A percentile compares a stretch with the other conserved stretches of the same genome.
phyloP scores from a whole-genome alignment of 92 coral and sea anemone species.

The Bergia sp. region DNA sequence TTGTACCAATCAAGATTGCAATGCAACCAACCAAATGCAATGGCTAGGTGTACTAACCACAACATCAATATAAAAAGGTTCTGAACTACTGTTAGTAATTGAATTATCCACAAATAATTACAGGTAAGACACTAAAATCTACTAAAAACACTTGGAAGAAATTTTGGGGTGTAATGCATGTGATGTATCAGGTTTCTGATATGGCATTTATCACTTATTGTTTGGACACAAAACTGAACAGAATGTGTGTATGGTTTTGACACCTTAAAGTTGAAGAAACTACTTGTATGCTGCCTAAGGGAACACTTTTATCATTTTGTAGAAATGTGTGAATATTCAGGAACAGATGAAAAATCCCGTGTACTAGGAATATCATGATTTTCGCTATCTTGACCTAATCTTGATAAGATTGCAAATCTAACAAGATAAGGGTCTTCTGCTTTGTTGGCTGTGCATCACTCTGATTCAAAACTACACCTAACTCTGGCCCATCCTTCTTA shows the following conservation, averaged over 20 bases:
- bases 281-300: neutral
- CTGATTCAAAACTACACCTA: neutral
- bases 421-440: neutral
- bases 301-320: neutral
- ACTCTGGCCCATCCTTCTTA: neutral
- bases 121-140: neutral
- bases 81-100: too few relatives aligned
- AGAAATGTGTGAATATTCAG: neutral
- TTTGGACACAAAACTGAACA: neutral
- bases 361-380: neutral
- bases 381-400: conserved; percentile 22
- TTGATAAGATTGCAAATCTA: neutral
- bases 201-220: neutral
- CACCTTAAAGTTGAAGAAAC: neutral
- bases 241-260: neutral
- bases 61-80: too few relatives aligned
- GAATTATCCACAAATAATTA: neutral
- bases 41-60: too few relatives aligned
- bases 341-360: neutral
- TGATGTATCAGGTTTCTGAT: conserved; percentile 16
- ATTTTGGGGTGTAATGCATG: neutral
- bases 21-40: neutral
- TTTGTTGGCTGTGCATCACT: neutral
- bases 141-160: neutral
- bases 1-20: neutral